These are phyloP conservation scores for Diabrotica undecimpunctata DNA, from an alignment of 1,140 invertebrate species.

Conservation along the genomic window DNA sequence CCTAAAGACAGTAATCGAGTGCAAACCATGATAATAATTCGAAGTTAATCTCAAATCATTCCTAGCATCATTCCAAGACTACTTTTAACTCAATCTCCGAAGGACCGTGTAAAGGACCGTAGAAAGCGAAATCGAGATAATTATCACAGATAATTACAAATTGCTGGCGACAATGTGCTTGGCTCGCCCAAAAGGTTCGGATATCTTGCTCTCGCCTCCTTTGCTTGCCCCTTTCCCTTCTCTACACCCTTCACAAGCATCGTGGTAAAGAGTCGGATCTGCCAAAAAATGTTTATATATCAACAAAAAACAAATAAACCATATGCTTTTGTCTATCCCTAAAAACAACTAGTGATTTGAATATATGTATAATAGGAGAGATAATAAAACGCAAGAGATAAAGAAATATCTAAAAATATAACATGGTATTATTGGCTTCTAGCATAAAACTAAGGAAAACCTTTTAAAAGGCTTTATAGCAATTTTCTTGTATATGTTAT, in stretches of 20 bases:
- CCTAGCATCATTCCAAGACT: conserved; percentile 6
- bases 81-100: conserved; percentile 27
- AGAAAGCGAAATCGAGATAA: conserved; percentile 35
- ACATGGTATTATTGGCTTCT: no score
- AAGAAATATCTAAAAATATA: no score
- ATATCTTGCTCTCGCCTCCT: conserved; percentile 13
- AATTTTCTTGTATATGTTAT: no score
- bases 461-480: no score
- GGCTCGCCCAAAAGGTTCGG: conserved; percentile 7
- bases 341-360: no score
- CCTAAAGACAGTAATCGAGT: conserved; percentile 1
- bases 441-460: no score
- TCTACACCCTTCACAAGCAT: not conserved
- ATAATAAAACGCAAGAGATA: no score
- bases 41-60: conserved; percentile 18
- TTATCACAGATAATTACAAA: conserved; percentile 34
- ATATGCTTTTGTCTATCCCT: no score
- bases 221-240: not conserved
- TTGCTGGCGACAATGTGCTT: conserved; percentile 26
- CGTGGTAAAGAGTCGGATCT: not conserved
- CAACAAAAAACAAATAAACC: no score
- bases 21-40: conserved; percentile 18
- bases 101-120: conserved; percentile 22
- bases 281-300: not conserved
- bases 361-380: no score